Evolutionary conservation across 2,888 invertebrate species (phyloP), one percentile per base, ranked within the genome.

Genomic region (Ditula angustiorana): DNA sequence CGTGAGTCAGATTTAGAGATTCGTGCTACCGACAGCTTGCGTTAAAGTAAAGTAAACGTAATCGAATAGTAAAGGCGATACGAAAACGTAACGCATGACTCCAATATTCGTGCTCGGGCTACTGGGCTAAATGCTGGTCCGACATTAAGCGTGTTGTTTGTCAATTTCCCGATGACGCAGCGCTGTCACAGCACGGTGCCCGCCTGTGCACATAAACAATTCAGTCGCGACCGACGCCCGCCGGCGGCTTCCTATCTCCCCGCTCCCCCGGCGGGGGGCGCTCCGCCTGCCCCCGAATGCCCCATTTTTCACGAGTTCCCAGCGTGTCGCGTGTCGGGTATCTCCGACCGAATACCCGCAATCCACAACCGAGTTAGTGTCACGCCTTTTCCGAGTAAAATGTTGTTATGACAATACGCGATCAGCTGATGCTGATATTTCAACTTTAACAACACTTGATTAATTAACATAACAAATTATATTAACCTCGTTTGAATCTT

Each of bases 121-220:
- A n/a, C n/a, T n/a, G n/a, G 62, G 47, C 49, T 58, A 46, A 57
- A 50, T 56, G 47, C 65, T 63, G 68, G 67, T 55, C 62, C 65
- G 68, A 75, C 75, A 79, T 80, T 82, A 80, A 81, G 53, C 77
- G 79, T 74, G 79, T 82, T 87, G 82, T 88, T 88, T 87, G 85
- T 86, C 84, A 85, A 87, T 87, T 85, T 88, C 73, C 77, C 80
- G 83, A 86, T 89, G 88, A 88, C 88, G 82, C 82, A 85, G 87
- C 84, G 78, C 79, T 87, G 82, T 85, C 83, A 82, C 79, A 86
- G 84, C 82, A 79, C 80, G 82, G 76, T 78, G 82, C 78, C 81
- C 77, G 81, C 19, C 78, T 82, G 82, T 86, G 82, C 85, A 87
- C 83, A 87, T 88, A 89, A 90, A 87, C 87, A 86, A 83, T 83